phyloP scores from a whole-genome alignment of 2,797 vertebrate genomes.

The Moxostoma hubbsi region DNA sequence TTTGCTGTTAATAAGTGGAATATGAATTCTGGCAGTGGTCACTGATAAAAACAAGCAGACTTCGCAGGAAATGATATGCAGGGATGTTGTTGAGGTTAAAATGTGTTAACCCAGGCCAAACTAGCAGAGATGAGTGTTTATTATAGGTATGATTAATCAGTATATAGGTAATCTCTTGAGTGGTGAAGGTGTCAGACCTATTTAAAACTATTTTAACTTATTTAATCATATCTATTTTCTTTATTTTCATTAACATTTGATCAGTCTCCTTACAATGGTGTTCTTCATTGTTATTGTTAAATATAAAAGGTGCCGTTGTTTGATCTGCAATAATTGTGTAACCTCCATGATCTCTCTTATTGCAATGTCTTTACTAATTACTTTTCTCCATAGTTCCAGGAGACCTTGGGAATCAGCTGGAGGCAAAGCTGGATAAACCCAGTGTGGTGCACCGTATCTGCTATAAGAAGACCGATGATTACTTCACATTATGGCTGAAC shows the following conservation, averaged over 20 bases:
- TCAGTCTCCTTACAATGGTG: not conserved
- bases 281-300: not conserved
- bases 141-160: constrained; percentile 16
- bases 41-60: not conserved
- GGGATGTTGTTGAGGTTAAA: not conserved
- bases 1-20: not conserved
- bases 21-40: not conserved
- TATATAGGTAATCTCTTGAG: not conserved
- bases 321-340: not conserved
- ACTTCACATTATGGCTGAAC: constrained; percentile 97
- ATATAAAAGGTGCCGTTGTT: not conserved
- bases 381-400: constrained; percentile 84
- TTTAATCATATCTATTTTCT: not conserved
- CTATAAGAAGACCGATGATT: constrained; percentile 91
- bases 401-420: constrained; percentile 96
- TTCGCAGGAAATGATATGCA: not conserved
- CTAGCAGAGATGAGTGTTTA: not conserved
- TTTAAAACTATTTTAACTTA: not conserved
- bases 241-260: not conserved
- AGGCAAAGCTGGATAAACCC: constrained; percentile 95
- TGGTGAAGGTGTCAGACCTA: not conserved
- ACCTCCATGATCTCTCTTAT: too few species aligned
- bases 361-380: not conserved
- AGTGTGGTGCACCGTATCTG: constrained; percentile 96
- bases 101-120: constrained; percentile 1